A percentile compares a stretch with the other conserved stretches of the same genome.
Conservation (phyloP, 2,113 vertebrate species). For the Grantiella picta region DNA sequence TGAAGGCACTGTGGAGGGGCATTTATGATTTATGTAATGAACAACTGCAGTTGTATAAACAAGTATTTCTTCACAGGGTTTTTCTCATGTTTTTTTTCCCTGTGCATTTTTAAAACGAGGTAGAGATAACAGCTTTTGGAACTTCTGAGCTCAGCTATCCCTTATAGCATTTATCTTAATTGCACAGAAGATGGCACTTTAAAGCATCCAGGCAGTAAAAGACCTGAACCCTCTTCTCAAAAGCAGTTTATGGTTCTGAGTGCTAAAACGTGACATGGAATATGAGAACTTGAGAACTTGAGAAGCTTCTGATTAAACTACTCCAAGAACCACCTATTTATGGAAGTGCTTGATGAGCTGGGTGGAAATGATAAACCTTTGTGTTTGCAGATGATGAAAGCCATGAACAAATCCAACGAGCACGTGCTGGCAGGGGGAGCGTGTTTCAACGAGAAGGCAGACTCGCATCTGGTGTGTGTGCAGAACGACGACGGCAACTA, state of each 20-base stretch:
- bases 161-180: not conserved
- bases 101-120: not conserved
- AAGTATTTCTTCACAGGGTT: not conserved
- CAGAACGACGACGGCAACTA: conserved; percentile 98
- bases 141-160: not conserved
- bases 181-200: not conserved
- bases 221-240: not conserved
- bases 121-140: not conserved
- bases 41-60: not conserved
- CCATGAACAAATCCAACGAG: conserved; percentile 99
- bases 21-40: not conserved
- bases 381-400: conserved; percentile 93
- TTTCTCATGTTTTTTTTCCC: not conserved
- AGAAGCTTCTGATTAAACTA: not conserved
- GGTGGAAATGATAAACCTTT: not conserved
- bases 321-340: not conserved
- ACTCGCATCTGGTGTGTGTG: conserved; percentile 96
- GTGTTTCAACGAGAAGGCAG: conserved; percentile 93
- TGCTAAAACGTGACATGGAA: not conserved
- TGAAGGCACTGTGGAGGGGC: not conserved
- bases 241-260: not conserved
- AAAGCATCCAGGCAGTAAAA: not conserved
- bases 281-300: not conserved
- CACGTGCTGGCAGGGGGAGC: conserved; percentile 95
- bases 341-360: not conserved